Conservation (phyloP, 2,113 vertebrate species). For the Planiliza haematocheilus region DNA sequence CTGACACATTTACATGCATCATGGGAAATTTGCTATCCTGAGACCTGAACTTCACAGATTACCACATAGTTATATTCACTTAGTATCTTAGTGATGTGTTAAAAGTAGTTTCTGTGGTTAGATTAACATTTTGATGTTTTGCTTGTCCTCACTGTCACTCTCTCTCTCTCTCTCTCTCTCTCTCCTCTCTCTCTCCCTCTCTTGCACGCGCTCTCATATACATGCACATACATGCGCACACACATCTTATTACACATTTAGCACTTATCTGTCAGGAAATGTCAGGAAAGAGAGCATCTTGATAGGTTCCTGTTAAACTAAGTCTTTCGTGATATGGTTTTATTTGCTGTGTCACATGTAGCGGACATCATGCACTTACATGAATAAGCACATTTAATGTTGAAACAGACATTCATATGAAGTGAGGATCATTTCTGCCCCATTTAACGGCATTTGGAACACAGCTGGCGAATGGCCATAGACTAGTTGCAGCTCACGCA, state of each 20-base stretch:
- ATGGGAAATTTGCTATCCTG: neutral
- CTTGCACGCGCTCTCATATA: neutral
- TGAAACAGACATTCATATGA: neutral
- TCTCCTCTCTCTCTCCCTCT: too few species aligned
- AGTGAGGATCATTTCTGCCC: neutral
- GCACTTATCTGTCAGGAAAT: conserved; percentile 78
- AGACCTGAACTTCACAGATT: neutral
- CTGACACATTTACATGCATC: neutral
- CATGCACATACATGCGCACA: neutral
- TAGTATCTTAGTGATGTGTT: neutral
- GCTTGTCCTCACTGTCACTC: neutral
- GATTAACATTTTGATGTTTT: neutral
- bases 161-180: neutral
- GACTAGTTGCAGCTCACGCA: too few species aligned
- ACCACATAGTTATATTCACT: neutral
- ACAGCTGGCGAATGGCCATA: neutral
- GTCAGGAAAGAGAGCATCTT: conserved; percentile 61
- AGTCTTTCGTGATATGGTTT: conserved; percentile 23
- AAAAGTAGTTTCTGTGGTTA: conserved; percentile 2
- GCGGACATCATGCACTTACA: neutral
- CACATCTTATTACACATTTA: conserved; percentile 16
- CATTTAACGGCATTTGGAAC: neutral
- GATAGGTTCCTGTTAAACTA: conserved; percentile 63
- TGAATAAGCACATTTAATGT: neutral
- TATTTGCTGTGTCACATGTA: conserved; percentile 36